Evolutionary conservation across 1,140 invertebrate genomes (phyloP).

Genomic region (Lucilia sericata): DNA sequence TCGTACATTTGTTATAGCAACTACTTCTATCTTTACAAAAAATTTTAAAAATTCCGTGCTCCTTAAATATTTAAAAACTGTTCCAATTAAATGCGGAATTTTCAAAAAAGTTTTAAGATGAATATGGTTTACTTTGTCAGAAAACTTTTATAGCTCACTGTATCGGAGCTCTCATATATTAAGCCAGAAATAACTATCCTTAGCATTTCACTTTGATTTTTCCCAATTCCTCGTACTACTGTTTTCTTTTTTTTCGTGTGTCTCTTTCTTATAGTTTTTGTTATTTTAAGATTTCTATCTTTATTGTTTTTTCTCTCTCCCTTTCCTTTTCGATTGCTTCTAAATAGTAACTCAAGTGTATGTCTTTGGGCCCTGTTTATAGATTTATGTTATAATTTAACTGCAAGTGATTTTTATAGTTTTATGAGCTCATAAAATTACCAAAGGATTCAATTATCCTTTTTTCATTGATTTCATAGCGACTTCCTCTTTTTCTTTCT

Average conservation of each 20-base stretch:
- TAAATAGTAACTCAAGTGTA: neutral
- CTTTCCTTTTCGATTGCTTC: neutral
- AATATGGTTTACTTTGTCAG: neutral
- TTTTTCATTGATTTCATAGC: constrained; percentile 15
- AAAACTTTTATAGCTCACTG: neutral
- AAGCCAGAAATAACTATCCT: neutral
- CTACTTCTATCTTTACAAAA: too few species aligned
- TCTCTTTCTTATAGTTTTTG: neutral
- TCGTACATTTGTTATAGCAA: neutral
- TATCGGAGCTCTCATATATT: neutral
- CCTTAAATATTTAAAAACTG: too few species aligned
- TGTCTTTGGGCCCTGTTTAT: neutral
- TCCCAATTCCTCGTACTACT: neutral
- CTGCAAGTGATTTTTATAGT: constrained; percentile 49
- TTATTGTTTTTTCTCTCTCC: neutral
- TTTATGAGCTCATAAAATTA: constrained; percentile 54
- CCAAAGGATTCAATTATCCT: constrained; percentile 54
- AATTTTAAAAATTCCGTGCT: too few species aligned
- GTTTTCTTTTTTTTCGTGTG: neutral
- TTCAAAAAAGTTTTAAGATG: too few species aligned
- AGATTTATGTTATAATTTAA: constrained; percentile 33
- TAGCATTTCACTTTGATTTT: neutral
- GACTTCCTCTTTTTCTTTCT: neutral
- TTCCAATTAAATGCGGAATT: too few species aligned
- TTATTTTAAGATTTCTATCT: constrained; percentile 34